These are phyloP conservation scores for Candidula unifasciata DNA, from an alignment of 2,888 invertebrate species.

Conservation along the genomic window DNA sequence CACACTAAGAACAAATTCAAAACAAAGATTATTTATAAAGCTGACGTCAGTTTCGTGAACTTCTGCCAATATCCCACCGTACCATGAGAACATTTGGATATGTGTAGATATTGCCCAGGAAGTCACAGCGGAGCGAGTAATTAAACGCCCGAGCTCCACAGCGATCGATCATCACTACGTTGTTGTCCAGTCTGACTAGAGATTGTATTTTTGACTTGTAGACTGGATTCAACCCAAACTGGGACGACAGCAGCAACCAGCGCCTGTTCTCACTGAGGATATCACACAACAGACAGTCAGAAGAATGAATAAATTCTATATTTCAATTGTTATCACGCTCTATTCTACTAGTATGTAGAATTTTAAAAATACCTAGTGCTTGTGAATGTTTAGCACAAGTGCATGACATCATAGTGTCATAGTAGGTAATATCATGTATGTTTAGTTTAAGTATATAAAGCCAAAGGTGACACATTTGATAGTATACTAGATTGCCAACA, in stretches of 20 bases:
- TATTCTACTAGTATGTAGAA: too few species aligned
- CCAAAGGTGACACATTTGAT: too few species aligned
- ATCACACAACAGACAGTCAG: slow-evolving; percentile 1
- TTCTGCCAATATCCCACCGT: slow-evolving; percentile 36
- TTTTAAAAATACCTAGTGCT: too few species aligned
- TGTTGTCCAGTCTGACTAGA: slow-evolving; percentile 80
- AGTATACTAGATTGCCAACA: too few species aligned
- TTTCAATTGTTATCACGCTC: too few species aligned
- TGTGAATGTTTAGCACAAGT: too few species aligned
- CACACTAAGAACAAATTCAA: too few species aligned
- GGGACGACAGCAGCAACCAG: slow-evolving; percentile 86
- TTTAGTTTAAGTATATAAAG: too few species aligned
- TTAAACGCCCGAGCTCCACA: slow-evolving; percentile 68
- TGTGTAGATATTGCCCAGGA: slow-evolving; percentile 81
- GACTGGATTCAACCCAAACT: slow-evolving; percentile 85
- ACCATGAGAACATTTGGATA: slow-evolving; percentile 85
- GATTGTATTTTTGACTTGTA: slow-evolving; percentile 82
- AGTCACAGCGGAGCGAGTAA: slow-evolving; percentile 81
- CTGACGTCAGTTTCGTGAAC: neutral
- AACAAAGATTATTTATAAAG: too few species aligned
- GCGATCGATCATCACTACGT: slow-evolving; percentile 80
- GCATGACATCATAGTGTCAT: too few species aligned
- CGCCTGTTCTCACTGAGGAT: slow-evolving; percentile 65
- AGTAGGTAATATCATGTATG: too few species aligned
- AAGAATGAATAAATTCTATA: too few species aligned